A percentile compares a stretch with the other conserved stretches of the same genome.
Conservation (phyloP, 2,797 vertebrate species). For the Morelia viridis region DNA sequence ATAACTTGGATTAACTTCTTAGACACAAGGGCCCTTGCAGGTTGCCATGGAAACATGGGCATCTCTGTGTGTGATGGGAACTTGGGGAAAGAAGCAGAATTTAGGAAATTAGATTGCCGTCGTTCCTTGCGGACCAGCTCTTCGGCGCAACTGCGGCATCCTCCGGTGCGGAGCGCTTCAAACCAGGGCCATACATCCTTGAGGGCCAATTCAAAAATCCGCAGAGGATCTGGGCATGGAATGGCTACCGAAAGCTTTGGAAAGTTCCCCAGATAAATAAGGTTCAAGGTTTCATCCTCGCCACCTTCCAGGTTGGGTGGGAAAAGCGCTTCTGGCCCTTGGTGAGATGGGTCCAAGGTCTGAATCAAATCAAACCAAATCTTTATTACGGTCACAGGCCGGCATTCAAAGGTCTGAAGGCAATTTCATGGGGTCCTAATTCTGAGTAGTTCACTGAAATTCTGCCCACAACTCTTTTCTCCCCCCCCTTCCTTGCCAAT, state of each 20-base stretch:
- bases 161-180: background rate
- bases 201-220: background rate
- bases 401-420: background rate
- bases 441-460: background rate
- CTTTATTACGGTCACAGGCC: background rate
- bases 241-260: background rate
- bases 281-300: background rate
- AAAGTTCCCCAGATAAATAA: background rate
- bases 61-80: background rate
- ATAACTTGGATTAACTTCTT: conserved; percentile 24
- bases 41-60: conserved; percentile 17
- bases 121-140: background rate
- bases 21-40: background rate
- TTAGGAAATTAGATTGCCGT: background rate
- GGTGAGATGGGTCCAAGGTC: background rate
- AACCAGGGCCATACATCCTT: background rate
- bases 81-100: background rate
- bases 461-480: background rate
- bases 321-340: background rate
- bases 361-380: background rate
- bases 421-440: background rate
- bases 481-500: background rate
- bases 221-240: background rate
- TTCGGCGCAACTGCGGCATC: background rate
- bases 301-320: background rate